These are phyloP conservation scores for Coremacera marginata DNA, from an alignment of 2,888 invertebrate species.

Conservation along the genomic window DNA sequence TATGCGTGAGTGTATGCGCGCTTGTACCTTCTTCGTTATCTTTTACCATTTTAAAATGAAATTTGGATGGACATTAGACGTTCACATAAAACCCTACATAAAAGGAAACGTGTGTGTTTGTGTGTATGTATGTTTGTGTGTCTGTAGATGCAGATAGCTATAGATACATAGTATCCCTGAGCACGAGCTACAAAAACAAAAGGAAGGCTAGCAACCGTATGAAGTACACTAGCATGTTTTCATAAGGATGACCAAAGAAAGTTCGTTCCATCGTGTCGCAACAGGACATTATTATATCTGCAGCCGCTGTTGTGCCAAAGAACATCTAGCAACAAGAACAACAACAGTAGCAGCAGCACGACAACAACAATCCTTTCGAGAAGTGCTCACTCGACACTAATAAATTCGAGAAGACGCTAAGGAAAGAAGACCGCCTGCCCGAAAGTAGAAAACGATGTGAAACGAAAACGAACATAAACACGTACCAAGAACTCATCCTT, in stretches of 20 bases:
- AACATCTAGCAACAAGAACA: conserved; percentile 21
- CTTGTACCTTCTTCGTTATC: conserved; percentile 38
- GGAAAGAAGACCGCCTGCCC: conserved; percentile 38
- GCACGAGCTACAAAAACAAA: conserved; percentile 43
- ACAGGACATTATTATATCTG: conserved; percentile 49
- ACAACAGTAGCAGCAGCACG: conserved; percentile 40
- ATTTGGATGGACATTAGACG: conserved; percentile 50
- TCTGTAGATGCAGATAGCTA: conserved; percentile 16
- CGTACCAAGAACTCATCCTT: conserved; percentile 47
- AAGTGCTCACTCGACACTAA: conserved; percentile 45
- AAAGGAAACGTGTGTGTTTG: conserved; percentile 15
- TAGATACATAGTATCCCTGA: conserved; percentile 38
- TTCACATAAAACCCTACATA: conserved; percentile 40
- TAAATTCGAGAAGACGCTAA: conserved; percentile 47
- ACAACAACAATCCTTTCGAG: conserved; percentile 46
- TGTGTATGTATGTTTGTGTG: conserved; percentile 41
- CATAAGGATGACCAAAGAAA: conserved; percentile 48
- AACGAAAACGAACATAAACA: conserved; percentile 24
- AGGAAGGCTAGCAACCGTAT: conserved; percentile 47
- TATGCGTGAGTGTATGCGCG: conserved; percentile 16
- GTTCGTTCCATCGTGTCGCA: conserved; percentile 47
- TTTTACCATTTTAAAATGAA: conserved; percentile 49
- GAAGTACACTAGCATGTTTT: conserved; percentile 54
- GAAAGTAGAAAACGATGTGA: conserved; percentile 36
- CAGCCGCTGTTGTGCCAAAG: conserved; percentile 39